phyloP scores from a whole-genome alignment of 2,797 vertebrate species.

The Pangasius larnaudii region DNA sequence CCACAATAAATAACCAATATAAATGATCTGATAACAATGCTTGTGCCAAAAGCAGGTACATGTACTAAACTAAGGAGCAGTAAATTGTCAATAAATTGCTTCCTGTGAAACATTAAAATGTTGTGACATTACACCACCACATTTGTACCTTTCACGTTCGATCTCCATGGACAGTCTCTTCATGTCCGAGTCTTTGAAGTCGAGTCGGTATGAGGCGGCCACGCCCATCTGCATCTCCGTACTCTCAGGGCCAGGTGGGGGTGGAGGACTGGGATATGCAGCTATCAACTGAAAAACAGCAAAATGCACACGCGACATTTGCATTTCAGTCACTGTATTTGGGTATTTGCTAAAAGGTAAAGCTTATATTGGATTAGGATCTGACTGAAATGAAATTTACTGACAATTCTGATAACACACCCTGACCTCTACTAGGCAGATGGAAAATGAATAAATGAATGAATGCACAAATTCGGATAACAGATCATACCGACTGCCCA shows the following conservation, averaged over 20 bases:
- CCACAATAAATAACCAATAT: background rate
- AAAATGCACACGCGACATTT: background rate
- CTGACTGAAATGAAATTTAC: background rate
- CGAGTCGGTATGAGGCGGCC: constrained; percentile 71
- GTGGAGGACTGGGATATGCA: constrained; percentile 75
- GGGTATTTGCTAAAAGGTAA: background rate
- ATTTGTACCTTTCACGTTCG: constrained; percentile 85
- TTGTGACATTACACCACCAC: background rate
- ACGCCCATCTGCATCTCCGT: constrained; percentile 75
- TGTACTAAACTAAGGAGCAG: background rate
- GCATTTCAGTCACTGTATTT: background rate
- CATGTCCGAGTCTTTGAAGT: constrained; percentile 91
- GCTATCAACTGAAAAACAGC: constrained; percentile 72
- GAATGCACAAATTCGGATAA: background rate
- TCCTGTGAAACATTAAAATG: background rate
- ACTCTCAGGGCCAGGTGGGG: constrained; percentile 73
- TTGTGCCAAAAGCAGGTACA: background rate
- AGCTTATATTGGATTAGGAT: background rate
- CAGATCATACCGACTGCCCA: background rate
- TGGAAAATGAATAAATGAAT: background rate
- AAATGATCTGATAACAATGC: background rate
- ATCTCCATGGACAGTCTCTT: constrained; percentile 94
- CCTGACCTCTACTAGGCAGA: too few species aligned
- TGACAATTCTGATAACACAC: background rate
- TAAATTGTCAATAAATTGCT: background rate